Conservation (phyloP, 2,113 vertebrate species). For the Tychaedon coryphoeus region DNA sequence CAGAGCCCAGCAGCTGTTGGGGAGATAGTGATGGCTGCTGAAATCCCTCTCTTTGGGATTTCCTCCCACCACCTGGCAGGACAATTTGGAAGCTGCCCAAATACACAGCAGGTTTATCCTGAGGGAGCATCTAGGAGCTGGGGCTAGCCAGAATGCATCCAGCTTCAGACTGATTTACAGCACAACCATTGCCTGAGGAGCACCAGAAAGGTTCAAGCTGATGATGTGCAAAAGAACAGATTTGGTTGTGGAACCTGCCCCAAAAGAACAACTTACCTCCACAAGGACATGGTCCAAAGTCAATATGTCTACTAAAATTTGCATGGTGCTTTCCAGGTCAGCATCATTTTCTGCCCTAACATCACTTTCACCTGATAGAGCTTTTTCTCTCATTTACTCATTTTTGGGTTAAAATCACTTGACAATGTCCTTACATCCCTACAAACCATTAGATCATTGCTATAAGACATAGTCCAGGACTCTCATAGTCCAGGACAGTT, state of each 20-base stretch:
- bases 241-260: not conserved
- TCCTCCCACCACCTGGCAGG: not conserved
- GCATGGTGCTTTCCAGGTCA: not conserved
- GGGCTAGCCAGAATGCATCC: not conserved
- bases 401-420: not conserved
- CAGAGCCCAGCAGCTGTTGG: fast-evolving
- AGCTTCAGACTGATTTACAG: not conserved
- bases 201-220: not conserved
- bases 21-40: not conserved
- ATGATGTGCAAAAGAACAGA: not conserved
- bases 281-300: not conserved
- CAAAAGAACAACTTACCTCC: not conserved
- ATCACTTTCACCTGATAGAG: not conserved
- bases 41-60: not conserved
- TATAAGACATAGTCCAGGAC: not conserved
- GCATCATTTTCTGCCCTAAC: not conserved
- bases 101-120: not conserved
- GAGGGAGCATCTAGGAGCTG: not conserved
- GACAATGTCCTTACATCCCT: not conserved
- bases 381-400: not conserved
- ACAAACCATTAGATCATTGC: not conserved
- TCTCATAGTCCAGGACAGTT: not conserved
- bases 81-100: not conserved
- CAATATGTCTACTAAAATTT: not conserved
- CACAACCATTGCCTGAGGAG: not conserved